Conservation (phyloP, 2,797 vertebrate genomes). For the Tarsius wallacei region DNA sequence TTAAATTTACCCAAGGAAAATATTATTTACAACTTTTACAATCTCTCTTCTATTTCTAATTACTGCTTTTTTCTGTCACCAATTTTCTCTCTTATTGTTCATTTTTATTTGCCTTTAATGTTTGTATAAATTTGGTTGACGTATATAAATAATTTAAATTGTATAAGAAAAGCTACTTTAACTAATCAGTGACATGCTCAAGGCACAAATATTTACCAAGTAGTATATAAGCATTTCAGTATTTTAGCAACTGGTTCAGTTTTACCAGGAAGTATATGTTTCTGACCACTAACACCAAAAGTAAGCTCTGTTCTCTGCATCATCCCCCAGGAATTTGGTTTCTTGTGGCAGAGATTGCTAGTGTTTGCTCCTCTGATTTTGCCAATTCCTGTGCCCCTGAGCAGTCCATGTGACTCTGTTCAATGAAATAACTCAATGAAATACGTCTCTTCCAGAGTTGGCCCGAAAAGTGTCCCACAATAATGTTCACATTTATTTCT, state of each 20-base stretch:
- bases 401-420: not conserved
- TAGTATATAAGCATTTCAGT: not conserved
- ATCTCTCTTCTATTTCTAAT: constrained; percentile 20
- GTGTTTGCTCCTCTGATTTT: not conserved
- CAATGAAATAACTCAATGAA: not conserved
- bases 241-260: not conserved
- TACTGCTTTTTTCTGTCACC: not conserved
- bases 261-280: not conserved
- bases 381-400: not conserved
- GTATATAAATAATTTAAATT: not conserved
- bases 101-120: constrained; percentile 42
- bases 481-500: not conserved
- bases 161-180: constrained; percentile 1
- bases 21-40: not conserved
- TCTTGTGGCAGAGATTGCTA: not conserved
- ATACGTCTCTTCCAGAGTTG: not conserved
- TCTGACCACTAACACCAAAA: not conserved
- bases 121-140: constrained; percentile 43
- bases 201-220: not conserved
- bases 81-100: not conserved
- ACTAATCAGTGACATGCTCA: not conserved
- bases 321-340: not conserved
- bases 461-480: not conserved
- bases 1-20: not conserved
- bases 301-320: not conserved